Base-by-base conservation (phyloP, 2,888 invertebrate genomes). In the Lasioglossum oenotherae region DNA sequence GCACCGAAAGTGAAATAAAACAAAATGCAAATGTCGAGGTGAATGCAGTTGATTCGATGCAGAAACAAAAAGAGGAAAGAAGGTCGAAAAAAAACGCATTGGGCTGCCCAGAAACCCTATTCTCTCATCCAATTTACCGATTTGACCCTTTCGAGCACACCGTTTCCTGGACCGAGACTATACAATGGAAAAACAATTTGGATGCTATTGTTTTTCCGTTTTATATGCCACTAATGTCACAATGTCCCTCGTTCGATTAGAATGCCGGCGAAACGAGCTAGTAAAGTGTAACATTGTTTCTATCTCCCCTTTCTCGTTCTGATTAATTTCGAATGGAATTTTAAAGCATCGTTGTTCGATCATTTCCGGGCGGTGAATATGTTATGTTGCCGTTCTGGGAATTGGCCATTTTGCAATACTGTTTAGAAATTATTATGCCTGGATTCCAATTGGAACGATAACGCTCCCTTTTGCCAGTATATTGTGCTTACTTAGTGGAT, bases 151-250 rank as follows among this genome's bases (percentile, higher is more conserved):
- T 82, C 71, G 35, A 16, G 14, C 35, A 10, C 41, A 44, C n/a
- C 41, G 44, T 74, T 57, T n/a, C 19, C 16, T 57, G 41, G n/a
- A 41, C 31, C 6, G 19, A 23, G 12, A 10, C 49, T 41, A 16
- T 49, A 77, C 64, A 44, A 60, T 35, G 78, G 35, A 64, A n/a
- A 75, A 75, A 49, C 60, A 83, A 83, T 78, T 84, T 44, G 41
- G 4, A 44, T n/a, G 60, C 31, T 57, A 72, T 64, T 72, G 64
- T 72, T 74, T 72, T 35, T n/a, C 38, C 74, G 27, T 31, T 72
- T 72, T 44, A 19, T 35, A 41, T 14, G 35, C 53, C 35, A 64
- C 35, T 83, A 71, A 78, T 72, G 78, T 83, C 41, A 44, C 60
- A 10, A 38, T 64, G 35, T 49, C 57, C 49, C 44, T 8, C n/a